Base-by-base conservation (phyloP, 2,888 invertebrate species). In the Hedya salicella region DNA sequence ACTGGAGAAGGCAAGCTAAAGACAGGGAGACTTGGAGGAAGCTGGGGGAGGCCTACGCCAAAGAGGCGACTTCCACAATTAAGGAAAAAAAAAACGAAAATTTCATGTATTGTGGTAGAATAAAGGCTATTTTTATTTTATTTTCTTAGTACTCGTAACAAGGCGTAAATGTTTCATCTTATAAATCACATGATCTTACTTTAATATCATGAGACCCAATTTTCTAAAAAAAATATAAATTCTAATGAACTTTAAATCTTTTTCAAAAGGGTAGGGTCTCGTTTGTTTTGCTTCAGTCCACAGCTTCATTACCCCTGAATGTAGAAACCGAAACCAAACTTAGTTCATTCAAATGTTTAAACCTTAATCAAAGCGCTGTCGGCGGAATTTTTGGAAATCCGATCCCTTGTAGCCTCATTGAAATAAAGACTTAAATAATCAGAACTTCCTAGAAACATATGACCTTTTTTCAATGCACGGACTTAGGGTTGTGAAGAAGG, bases 401-500 rank as follows among this genome's bases (percentile, higher is more conserved):
- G 39, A 32, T 16, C 44, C 14, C 14, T 49, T n/a, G 13, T 8
- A n/a, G 32, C 1, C 11, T 48, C 9, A 1, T 5, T 5, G 6
- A 19, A 48, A 1, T n/a, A 32, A 44, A 17, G 44, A 13, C 9
- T 17, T 46, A 32, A 3, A 17, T 30, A 5, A 9, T 16, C n/a
- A 32, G 9, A 1, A 19, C n/a, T 19, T 16, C n/a, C 3, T 17
- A 2, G 30, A 13, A 30, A 30, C 30, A 17, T 32, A 13, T 42
- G 56, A 2, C 30, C 16, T 63, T 57, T 56, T 50, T 13, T n/a
- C 14, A 14, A 44, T 50, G 21, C 40, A 36, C 5, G n/a, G 25
- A 16, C 36, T 48, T n/a, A 13, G 42, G 46, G 21, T 53, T 59
- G 46, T 49, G 59, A 62, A 62, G 62, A 62, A 44, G 52, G 52